Evolutionary conservation across 2,797 vertebrate genomes (phyloP).

Genomic region (Liasis olivaceus): DNA sequence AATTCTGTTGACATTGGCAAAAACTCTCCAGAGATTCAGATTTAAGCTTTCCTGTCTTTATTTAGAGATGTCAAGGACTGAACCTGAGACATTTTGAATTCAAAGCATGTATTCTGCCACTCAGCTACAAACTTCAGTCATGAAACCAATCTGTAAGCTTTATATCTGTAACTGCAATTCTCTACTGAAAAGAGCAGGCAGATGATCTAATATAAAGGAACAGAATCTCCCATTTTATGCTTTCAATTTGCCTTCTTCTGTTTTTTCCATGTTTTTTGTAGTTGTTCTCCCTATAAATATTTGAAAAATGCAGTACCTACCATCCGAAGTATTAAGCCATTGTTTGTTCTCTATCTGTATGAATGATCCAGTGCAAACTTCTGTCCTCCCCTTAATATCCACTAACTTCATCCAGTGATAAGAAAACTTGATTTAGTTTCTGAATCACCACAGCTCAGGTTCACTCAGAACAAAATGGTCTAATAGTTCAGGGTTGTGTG

Average conservation of each 20-base stretch:
- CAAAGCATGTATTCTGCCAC: not conserved
- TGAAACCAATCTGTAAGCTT: not conserved
- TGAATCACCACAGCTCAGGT: slow-evolving; percentile 63
- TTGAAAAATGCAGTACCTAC: slow-evolving; percentile 45
- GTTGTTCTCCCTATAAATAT: slow-evolving; percentile 38
- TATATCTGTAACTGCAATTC: not conserved
- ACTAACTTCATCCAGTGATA: slow-evolving; percentile 46
- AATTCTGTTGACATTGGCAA: not conserved
- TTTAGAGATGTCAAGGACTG: not conserved
- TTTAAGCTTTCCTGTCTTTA: not conserved
- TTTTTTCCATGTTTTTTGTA: slow-evolving; percentile 46
- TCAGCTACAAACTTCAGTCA: not conserved
- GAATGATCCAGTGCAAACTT: slow-evolving; percentile 61
- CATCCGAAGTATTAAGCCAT: slow-evolving; percentile 52
- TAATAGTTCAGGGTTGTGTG: slow-evolving; percentile 45
- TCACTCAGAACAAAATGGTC: slow-evolving; percentile 45
- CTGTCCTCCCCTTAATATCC: slow-evolving; percentile 60
- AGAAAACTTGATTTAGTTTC: slow-evolving; percentile 55
- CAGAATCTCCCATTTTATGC: not conserved
- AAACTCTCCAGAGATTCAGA: not conserved
- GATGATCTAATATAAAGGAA: not conserved
- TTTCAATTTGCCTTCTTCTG: not conserved
- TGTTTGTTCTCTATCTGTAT: slow-evolving; percentile 50
- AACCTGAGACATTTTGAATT: not conserved
- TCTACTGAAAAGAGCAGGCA: not conserved